Conservation (phyloP, 2,888 invertebrate species). For the Yponomeuta plumbellus region DNA sequence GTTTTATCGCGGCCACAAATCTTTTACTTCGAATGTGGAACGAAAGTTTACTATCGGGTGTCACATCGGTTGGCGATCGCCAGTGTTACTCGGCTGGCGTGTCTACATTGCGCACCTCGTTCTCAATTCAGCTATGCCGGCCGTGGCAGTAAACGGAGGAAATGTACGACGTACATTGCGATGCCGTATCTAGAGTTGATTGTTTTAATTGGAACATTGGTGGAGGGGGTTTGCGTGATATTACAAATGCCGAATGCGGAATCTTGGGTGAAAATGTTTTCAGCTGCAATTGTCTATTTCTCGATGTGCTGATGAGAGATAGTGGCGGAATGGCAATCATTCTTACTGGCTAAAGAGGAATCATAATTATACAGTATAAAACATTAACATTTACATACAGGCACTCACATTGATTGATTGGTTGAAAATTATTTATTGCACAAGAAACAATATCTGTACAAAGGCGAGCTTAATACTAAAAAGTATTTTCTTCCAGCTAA, state of each 20-base stretch:
- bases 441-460: too few relatives aligned
- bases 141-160: background rate
- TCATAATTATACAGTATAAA: background rate
- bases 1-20: constrained; percentile 34
- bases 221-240: constrained; percentile 5
- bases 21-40: constrained; percentile 45
- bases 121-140: background rate
- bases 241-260: constrained; percentile 10
- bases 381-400: too few relatives aligned
- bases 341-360: background rate
- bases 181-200: background rate
- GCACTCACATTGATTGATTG: too few relatives aligned
- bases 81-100: background rate
- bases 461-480: too few relatives aligned
- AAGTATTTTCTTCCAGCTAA: too few relatives aligned
- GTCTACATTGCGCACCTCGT: background rate
- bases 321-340: background rate
- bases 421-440: too few relatives aligned
- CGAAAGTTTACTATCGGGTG: constrained; percentile 29
- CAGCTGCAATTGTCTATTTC: background rate
- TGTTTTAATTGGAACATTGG: background rate
- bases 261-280: constrained; percentile 10
- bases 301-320: background rate
- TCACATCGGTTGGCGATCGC: constrained; percentile 2
- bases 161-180: constrained; percentile 6